Percentiles rank a stretch among this genome's conserved stretches.
These are phyloP conservation scores for Lampris megalopsis DNA, from an alignment of 2,113 vertebrate species.

Conservation along the genomic window DNA sequence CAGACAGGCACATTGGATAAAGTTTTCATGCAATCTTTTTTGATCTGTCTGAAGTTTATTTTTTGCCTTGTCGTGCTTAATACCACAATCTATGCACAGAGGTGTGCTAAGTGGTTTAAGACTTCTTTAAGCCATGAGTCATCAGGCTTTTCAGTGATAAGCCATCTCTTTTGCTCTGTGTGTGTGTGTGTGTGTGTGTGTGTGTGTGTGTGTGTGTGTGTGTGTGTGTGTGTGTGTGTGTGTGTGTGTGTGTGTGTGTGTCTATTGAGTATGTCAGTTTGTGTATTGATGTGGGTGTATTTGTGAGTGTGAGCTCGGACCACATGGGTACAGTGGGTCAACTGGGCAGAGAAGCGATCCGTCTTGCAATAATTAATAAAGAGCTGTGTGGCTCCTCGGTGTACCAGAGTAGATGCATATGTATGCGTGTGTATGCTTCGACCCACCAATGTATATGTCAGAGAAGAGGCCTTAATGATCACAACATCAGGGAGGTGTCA, in stretches of 20 bases:
- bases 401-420: neutral
- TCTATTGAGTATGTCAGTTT: neutral
- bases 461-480: neutral
- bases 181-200: neutral
- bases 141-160: neutral
- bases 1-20: neutral
- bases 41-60: conserved; percentile 19
- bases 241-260: neutral
- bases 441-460: neutral
- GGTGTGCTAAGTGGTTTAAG: neutral
- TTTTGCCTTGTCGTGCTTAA: conserved; percentile 12
- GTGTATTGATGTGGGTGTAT: neutral
- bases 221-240: neutral
- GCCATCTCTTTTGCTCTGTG: neutral
- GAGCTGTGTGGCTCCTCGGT: neutral
- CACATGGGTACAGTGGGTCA: neutral
- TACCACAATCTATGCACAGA: neutral
- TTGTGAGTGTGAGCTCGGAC: neutral
- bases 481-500: too few species aligned
- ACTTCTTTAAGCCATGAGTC: neutral
- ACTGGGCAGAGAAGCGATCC: neutral
- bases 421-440: neutral
- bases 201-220: neutral
- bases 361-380: conserved; percentile 1
- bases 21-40: neutral